Evolutionary conservation across 2,797 vertebrate genomes (phyloP), one percentile per base, ranked within the genome.

Genomic region (Chelon auratus): DNA sequence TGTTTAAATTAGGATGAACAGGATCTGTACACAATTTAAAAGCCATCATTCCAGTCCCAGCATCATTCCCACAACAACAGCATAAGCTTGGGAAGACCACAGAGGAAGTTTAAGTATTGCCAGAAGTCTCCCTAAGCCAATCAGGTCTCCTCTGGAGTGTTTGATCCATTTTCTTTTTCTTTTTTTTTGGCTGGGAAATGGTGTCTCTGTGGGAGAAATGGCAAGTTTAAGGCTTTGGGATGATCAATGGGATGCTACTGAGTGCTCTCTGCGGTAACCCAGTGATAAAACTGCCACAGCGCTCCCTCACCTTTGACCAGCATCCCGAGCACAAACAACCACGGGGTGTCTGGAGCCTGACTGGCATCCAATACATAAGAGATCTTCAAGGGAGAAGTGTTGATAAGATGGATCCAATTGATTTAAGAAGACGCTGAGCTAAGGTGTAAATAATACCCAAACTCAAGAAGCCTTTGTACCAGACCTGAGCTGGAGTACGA

Each of bases 21-120:
- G 54, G 55, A 85, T 86, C 85, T 82, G 85, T 87, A 84, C 80
- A 91, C 86, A 88, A 83, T 88, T 81, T 87, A 80, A 81, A 33
- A 86, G 78, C 77, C 72, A 75, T 85, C 76, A n/a, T 61, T 87
- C 79, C 71, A 75, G 75, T 66, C 53, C 40, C 65, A 54, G 57
- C 68, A 57, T 69, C 56, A 48, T 86, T 86, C 75, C 73, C 83
- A 85, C 75, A 78, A 45, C 71, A 74, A 64, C 76, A 70, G 52
- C 59, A 26, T 59, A 37, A 85, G 68, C 75, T 50, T 7, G 17
- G 24, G 47, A 81, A 72, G 65, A 90, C 77, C 75, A 63, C 81
- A 88, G 73, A 83, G 67, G 82, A 83, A 68, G 78, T 24, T 50
- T 75, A 81, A 82, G 72, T 51, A 30, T 30, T 83, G 69, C 80